Evolutionary conservation across 2,888 invertebrate species (phyloP).

Genomic region (Tetragonisca angustula): DNA sequence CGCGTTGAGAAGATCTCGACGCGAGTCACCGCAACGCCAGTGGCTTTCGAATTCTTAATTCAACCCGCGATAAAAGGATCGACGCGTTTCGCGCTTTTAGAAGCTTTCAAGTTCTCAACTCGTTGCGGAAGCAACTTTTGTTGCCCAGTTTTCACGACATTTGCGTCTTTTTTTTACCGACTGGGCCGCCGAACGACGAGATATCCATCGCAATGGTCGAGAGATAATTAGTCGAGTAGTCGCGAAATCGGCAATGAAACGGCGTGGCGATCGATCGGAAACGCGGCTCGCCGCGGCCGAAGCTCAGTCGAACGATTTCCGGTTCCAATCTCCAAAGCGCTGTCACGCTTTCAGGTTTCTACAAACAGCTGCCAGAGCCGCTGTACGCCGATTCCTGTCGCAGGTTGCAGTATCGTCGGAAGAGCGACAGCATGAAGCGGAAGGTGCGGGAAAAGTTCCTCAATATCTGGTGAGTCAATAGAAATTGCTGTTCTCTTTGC

Average conservation of each 20-base stretch:
- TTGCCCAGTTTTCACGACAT: not conserved
- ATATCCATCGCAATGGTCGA: too few species aligned
- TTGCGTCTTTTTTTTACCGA: not conserved
- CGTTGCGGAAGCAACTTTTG: not conserved
- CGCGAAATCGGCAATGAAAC: not conserved
- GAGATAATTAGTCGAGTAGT: not conserved
- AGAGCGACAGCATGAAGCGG: conserved; percentile 87
- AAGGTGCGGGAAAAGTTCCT: conserved; percentile 87
- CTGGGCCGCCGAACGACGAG: not conserved
- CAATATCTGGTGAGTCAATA: conserved; percentile 86
- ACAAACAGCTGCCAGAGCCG: conserved; percentile 87
- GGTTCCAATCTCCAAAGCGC: conserved; percentile 45
- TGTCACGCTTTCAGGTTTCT: conserved; percentile 85
- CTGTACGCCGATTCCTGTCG: conserved; percentile 86
- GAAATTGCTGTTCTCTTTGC: conserved; percentile 16
- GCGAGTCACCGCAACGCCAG: not conserved
- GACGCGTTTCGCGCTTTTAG: not conserved
- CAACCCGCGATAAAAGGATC: not conserved
- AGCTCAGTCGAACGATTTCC: conserved; percentile 27
- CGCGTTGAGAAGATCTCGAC: not conserved
- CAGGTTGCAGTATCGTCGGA: conserved; percentile 86
- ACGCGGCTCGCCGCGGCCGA: not conserved
- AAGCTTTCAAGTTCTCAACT: not conserved
- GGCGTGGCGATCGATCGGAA: conserved; percentile 7
- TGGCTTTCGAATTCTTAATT: conserved; percentile 19